These are phyloP conservation scores for Thereva unica DNA, from an alignment of 2,888 invertebrate genomes.

Conservation along the genomic window DNA sequence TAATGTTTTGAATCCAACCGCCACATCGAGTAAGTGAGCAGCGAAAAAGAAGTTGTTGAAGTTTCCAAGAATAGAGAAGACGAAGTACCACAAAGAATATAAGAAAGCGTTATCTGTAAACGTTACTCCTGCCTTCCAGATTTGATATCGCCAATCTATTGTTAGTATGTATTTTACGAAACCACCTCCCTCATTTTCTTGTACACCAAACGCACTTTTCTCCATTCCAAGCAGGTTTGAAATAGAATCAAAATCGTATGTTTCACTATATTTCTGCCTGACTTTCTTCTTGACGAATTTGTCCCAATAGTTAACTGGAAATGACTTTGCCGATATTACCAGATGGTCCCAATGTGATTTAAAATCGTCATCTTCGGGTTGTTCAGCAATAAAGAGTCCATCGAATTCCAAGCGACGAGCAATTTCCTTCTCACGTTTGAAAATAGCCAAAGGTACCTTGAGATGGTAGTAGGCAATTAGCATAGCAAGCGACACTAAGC, in stretches of 20 bases:
- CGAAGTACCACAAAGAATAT: slow-evolving; percentile 96
- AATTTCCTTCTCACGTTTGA: slow-evolving; percentile 99
- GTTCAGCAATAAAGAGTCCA: slow-evolving; percentile 96
- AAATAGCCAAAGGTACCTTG: slow-evolving; percentile 97
- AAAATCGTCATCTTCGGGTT: slow-evolving; percentile 93
- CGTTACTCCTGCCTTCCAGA: slow-evolving; percentile 98
- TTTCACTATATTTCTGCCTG: slow-evolving; percentile 93
- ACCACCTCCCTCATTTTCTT: slow-evolving; percentile 77
- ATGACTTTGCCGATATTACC: slow-evolving; percentile 75
- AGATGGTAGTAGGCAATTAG: slow-evolving; percentile 98
- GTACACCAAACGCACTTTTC: slow-evolving; percentile 82
- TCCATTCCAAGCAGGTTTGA: slow-evolving; percentile 97
- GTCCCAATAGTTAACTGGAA: slow-evolving; percentile 99
- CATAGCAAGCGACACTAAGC: slow-evolving; percentile 89
- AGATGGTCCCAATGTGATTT: slow-evolving; percentile 70
- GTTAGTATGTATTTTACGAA: slow-evolving; percentile 78
- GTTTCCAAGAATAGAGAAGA: slow-evolving; percentile 95
- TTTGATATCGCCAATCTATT: slow-evolving; percentile 96
- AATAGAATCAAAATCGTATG: slow-evolving; percentile 95
- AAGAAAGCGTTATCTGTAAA: slow-evolving; percentile 97
- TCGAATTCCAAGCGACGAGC: slow-evolving; percentile 96
- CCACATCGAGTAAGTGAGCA: slow-evolving; percentile 96
- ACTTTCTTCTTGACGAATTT: slow-evolving; percentile 99
- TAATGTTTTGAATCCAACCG: slow-evolving; percentile 96
- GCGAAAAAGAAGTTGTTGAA: slow-evolving; percentile 99